A percentile compares a stretch with the other conserved stretches of the same genome.
Conservation (phyloP, 2,113 vertebrate genomes). For the Myotis lucifugus region DNA sequence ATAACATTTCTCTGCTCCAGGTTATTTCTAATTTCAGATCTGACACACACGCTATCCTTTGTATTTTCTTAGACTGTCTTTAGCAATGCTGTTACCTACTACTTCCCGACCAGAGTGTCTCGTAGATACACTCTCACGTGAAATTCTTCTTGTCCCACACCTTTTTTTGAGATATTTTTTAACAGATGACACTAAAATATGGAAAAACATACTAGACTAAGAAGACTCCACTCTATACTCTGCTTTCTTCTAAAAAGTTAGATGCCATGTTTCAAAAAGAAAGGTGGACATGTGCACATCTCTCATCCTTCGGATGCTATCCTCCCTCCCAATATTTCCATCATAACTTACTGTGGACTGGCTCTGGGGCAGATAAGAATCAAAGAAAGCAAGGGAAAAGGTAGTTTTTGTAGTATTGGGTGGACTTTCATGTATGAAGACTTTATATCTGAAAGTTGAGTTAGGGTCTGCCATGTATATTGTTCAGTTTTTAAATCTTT, state of each 20-base stretch:
- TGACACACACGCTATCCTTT: not conserved
- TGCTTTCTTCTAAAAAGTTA: slow-evolving; percentile 37
- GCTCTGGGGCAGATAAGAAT: slow-evolving; percentile 36
- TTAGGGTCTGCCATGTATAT: slow-evolving; percentile 58
- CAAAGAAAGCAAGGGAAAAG: not conserved
- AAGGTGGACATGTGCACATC: not conserved
- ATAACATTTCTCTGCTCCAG: not conserved
- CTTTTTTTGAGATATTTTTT: slow-evolving; percentile 46
- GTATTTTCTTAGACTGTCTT: slow-evolving; percentile 47
- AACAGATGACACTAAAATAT: not conserved
- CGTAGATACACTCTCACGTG: slow-evolving; percentile 3
- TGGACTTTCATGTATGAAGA: slow-evolving; percentile 39
- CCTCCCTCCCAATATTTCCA: not conserved
- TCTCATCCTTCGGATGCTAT: not conserved
- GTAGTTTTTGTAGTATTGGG: slow-evolving; percentile 8
- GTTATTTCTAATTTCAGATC: not conserved
- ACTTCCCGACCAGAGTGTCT: slow-evolving; percentile 25
- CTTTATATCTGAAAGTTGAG: slow-evolving; percentile 52
- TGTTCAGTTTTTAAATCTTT: slow-evolving; percentile 66
- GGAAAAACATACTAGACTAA: not conserved
- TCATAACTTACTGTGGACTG: not conserved
- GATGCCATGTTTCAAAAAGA: slow-evolving; percentile 20
- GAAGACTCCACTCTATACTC: not conserved
- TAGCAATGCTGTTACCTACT: not conserved
- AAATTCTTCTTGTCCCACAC: slow-evolving; percentile 29